Conservation (phyloP, 2,888 invertebrate species). For the Dryobota labecula region DNA sequence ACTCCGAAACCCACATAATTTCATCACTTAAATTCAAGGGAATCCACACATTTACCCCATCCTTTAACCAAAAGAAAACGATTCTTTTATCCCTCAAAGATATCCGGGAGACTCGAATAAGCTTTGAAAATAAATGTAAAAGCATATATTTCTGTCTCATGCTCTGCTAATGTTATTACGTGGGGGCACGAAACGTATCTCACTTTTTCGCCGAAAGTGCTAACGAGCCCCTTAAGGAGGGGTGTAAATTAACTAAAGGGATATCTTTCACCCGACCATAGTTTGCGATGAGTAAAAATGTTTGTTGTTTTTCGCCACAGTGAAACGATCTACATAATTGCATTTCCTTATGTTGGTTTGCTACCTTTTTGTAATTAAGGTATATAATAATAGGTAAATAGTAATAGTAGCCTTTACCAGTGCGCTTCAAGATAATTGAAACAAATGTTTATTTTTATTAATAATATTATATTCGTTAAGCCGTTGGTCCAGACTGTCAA, state of each 20-base stretch:
- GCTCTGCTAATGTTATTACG: conserved; percentile 74
- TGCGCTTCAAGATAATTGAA: no score
- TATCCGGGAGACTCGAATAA: conserved; percentile 58
- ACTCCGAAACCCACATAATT: conserved; percentile 43
- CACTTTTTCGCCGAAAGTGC: conserved; percentile 74
- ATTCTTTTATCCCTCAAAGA: conserved; percentile 63
- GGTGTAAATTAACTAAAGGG: conserved; percentile 71
- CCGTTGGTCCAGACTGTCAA: no score
- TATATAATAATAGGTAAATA: no score
- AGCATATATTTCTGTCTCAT: conserved; percentile 66
- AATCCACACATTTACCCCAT: conserved; percentile 46
- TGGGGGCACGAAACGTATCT: conserved; percentile 66
- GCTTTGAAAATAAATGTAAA: conserved; percentile 67
- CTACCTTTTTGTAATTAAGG: not conserved
- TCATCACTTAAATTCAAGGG: conserved; percentile 55
- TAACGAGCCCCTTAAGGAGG: conserved; percentile 73
- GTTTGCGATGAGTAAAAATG: conserved; percentile 49
- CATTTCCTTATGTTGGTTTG: conserved; percentile 25
- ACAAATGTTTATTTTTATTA: no score
- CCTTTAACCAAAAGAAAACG: conserved; percentile 58
- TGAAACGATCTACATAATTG: conserved; percentile 39
- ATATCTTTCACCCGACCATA: conserved; percentile 57
- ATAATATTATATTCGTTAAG: no score
- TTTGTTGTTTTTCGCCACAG: conserved; percentile 29
- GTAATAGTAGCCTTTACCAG: not conserved